phyloP scores from a whole-genome alignment of 2,888 invertebrate species.

The Aleiodes testaceus region DNA sequence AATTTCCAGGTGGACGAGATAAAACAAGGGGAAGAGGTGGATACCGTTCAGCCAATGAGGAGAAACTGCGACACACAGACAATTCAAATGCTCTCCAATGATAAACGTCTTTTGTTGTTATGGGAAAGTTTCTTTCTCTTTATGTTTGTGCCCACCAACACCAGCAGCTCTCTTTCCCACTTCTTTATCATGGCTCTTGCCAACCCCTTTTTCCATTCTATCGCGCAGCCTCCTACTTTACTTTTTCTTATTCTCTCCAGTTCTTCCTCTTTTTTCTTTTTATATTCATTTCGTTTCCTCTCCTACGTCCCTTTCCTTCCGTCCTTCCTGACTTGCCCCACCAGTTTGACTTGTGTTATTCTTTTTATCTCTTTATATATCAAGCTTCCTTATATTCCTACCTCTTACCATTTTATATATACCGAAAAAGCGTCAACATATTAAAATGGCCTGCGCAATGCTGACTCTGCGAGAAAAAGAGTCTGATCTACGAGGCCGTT shows the following conservation, averaged over 20 bases:
- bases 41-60: constrained; percentile 67
- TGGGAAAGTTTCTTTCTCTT: constrained; percentile 66
- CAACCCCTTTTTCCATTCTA: constrained; percentile 41
- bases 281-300: constrained; percentile 37
- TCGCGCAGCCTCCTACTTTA: constrained; percentile 37
- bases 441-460: constrained; percentile 66
- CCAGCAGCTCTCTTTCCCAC: constrained; percentile 26
- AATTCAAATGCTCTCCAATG: constrained; percentile 72
- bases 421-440: constrained; percentile 65
- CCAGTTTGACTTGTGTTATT: constrained; percentile 52
- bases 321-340: constrained; percentile 46
- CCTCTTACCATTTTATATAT: constrained; percentile 42
- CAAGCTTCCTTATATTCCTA: constrained; percentile 39
- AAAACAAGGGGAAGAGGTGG: constrained; percentile 44
- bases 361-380: constrained; percentile 37
- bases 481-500: constrained; percentile 23
- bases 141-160: constrained; percentile 58
- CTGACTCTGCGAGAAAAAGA: constrained; percentile 60
- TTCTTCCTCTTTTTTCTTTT: constrained; percentile 43
- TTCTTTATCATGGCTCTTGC: constrained; percentile 28
- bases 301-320: constrained; percentile 35
- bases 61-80: constrained; percentile 69
- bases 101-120: constrained; percentile 73
- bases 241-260: constrained; percentile 19
- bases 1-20: constrained; percentile 9